Evolutionary conservation across 2,113 vertebrate genomes (phyloP).

Genomic region (Toxotes jaculatrix): DNA sequence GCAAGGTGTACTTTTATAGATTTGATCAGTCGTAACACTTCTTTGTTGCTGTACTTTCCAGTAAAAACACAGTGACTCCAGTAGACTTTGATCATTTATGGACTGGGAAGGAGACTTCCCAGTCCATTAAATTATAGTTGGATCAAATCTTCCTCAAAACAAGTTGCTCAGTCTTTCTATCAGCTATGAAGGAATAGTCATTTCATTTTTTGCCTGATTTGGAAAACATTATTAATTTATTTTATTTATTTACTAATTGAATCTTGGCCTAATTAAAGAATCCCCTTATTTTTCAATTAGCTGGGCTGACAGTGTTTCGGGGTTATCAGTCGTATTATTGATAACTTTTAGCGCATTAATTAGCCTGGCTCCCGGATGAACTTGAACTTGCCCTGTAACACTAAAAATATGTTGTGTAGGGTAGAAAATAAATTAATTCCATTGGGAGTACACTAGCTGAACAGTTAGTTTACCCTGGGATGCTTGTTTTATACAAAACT

Average conservation of each 20-base stretch:
- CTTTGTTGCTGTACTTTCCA: neutral
- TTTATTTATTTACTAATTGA: neutral
- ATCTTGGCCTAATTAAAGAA: neutral
- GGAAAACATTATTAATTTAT: neutral
- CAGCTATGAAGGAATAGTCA: too few species aligned
- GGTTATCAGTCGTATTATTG: neutral
- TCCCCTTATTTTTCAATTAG: neutral
- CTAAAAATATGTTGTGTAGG: neutral
- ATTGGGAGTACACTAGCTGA: too few species aligned
- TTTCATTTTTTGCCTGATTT: neutral
- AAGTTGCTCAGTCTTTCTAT: too few species aligned
- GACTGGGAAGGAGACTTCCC: neutral
- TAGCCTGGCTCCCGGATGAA: constrained; percentile 28
- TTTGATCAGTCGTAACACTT: neutral
- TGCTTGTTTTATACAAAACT: neutral
- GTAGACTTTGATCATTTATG: neutral
- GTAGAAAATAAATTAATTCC: neutral
- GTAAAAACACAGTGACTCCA: neutral
- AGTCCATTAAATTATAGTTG: neutral
- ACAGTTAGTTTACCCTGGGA: neutral
- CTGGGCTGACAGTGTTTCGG: too few species aligned
- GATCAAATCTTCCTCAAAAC: neutral
- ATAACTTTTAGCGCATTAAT: constrained; percentile 13
- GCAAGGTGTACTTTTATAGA: neutral
- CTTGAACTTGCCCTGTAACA: too few species aligned